phyloP scores from a whole-genome alignment of 2,888 invertebrate genomes.

The Camponotus fellah region DNA sequence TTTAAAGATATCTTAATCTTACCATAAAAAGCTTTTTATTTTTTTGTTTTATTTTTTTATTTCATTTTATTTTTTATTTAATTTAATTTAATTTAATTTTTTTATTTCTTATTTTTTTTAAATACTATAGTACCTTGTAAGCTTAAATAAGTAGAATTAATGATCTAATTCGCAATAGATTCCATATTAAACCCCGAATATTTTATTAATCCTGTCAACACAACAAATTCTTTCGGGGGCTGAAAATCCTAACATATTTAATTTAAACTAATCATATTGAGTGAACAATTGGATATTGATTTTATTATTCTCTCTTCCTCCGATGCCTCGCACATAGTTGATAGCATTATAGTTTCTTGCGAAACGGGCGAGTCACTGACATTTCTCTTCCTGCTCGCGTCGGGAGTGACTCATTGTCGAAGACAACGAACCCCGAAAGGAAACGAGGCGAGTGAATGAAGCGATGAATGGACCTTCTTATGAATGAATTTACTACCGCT shows the following conservation, averaged over 20 bases:
- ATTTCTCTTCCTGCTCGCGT: conserved; percentile 73
- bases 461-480: conserved; percentile 75
- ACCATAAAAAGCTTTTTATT: no score
- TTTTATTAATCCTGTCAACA: background rate
- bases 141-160: no score
- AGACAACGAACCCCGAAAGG: conserved; percentile 80
- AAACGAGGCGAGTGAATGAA: conserved; percentile 77
- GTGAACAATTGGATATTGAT: background rate
- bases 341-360: conserved; percentile 68
- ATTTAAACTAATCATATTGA: background rate
- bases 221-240: no score
- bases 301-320: background rate
- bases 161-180: no score
- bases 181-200: no score
- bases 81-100: no score
- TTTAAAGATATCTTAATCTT: no score
- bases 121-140: no score
- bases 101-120: no score
- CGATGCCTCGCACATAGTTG: background rate
- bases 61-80: no score
- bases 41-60: no score
- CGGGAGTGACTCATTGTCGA: conserved; percentile 77
- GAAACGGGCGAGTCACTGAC: conserved; percentile 74
- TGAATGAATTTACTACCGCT: conserved; percentile 81
- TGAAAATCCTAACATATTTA: background rate